Evolutionary conservation across 2,113 vertebrate genomes (phyloP).

Genomic region (Zootoca vivipara): DNA sequence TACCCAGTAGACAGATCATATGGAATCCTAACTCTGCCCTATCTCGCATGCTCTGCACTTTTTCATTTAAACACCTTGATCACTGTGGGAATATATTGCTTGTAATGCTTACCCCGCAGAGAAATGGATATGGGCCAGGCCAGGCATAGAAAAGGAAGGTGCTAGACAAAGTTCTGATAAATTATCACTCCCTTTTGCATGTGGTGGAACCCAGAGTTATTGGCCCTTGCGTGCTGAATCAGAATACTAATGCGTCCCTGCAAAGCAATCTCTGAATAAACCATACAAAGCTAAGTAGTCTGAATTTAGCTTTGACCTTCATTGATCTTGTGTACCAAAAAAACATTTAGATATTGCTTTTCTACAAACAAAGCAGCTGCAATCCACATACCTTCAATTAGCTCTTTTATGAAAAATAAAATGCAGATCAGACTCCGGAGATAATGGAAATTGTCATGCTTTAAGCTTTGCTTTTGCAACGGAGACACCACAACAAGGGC

Average conservation of each 20-base stretch:
- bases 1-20: no score
- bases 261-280: slow-evolving; percentile 10
- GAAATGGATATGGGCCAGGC: background rate
- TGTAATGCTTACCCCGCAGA: background rate
- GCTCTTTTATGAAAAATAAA: background rate
- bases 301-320: background rate
- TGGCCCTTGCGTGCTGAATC: background rate
- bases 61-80: background rate
- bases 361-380: background rate
- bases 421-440: background rate
- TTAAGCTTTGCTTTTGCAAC: background rate
- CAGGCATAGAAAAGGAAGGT: background rate
- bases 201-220: background rate
- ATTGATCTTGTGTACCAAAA: background rate
- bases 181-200: background rate
- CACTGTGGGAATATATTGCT: no score
- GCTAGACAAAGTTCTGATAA: background rate
- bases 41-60: background rate
- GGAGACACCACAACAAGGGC: background rate
- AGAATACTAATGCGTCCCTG: background rate
- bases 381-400: background rate
- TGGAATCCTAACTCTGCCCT: background rate
- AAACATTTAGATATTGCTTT: background rate
- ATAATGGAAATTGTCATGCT: background rate
- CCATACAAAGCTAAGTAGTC: background rate